Percentiles rank a stretch among this genome's conserved stretches.
Conservation (phyloP, 2,888 invertebrate genomes). For the Pherbina coryleti region DNA sequence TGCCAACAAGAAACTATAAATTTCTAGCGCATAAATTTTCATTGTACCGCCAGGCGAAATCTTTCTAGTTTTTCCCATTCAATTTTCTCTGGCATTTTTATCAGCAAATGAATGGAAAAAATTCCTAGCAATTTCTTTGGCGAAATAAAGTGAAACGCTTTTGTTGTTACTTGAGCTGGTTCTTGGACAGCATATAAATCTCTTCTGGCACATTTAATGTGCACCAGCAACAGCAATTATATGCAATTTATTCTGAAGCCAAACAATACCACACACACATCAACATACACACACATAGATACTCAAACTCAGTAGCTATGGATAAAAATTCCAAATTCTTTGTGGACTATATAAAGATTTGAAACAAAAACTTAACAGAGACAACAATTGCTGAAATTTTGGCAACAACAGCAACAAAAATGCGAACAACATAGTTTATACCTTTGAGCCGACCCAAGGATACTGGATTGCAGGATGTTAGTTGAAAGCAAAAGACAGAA, state of each 20-base stretch:
- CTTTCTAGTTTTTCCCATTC: conserved; percentile 17
- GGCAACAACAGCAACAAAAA: conserved; percentile 17
- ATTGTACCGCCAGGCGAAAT: background rate
- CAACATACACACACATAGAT: background rate
- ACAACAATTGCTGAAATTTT: conserved; percentile 6
- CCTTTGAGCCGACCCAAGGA: background rate
- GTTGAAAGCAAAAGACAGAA: background rate
- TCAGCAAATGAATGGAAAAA: conserved; percentile 29
- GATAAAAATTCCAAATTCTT: conserved; percentile 27
- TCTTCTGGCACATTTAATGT: conserved; percentile 63
- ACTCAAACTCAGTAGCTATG: background rate
- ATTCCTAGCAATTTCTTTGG: conserved; percentile 27
- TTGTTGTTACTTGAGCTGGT: conserved; percentile 23
- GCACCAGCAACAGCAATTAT: conserved; percentile 53
- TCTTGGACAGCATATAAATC: conserved; percentile 56
- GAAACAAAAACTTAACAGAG: conserved; percentile 6
- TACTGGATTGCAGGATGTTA: background rate
- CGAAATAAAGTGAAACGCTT: conserved; percentile 38
- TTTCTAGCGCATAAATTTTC: conserved; percentile 33
- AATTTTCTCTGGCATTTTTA: conserved; percentile 27
- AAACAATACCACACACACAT: background rate
- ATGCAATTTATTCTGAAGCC: conserved; percentile 51
- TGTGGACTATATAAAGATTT: background rate
- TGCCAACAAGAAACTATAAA: conserved; percentile 31
- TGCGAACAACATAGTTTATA: conserved; percentile 23